These are phyloP conservation scores for Eretmochelys imbricata DNA, from an alignment of 2,113 vertebrate genomes.

Conservation along the genomic window DNA sequence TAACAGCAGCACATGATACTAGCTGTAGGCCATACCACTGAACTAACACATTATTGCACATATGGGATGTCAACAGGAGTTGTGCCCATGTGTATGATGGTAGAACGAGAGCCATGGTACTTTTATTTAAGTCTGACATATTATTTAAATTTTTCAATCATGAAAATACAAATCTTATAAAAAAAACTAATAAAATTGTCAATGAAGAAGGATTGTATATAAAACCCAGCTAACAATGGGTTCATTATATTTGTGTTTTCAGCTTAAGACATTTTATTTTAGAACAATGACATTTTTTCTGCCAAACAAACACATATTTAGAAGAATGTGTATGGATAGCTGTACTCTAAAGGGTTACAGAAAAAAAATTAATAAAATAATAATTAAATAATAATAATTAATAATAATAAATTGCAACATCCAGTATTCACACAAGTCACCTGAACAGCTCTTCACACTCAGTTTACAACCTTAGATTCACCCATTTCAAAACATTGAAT, in stretches of 20 bases:
- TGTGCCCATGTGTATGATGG: background rate
- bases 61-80: background rate
- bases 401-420: background rate
- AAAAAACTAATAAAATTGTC: background rate
- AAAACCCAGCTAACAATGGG: background rate
- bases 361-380: background rate
- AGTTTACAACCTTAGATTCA: background rate
- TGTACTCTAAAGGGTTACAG: background rate
- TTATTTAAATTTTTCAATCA: background rate
- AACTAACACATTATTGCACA: background rate
- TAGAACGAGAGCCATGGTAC: background rate
- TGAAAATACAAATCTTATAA: background rate
- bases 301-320: background rate
- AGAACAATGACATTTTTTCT: background rate
- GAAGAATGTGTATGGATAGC: background rate
- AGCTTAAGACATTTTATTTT: background rate
- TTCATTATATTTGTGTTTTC: background rate
- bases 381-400: background rate
- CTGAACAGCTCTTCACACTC: background rate
- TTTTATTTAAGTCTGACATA: background rate
- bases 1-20: background rate
- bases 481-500: background rate
- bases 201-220: background rate
- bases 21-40: background rate
- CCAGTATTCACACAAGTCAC: background rate